These are phyloP conservation scores for Ctenoplectra terminalis DNA, from an alignment of 1,140 invertebrate species.

Conservation along the genomic window DNA sequence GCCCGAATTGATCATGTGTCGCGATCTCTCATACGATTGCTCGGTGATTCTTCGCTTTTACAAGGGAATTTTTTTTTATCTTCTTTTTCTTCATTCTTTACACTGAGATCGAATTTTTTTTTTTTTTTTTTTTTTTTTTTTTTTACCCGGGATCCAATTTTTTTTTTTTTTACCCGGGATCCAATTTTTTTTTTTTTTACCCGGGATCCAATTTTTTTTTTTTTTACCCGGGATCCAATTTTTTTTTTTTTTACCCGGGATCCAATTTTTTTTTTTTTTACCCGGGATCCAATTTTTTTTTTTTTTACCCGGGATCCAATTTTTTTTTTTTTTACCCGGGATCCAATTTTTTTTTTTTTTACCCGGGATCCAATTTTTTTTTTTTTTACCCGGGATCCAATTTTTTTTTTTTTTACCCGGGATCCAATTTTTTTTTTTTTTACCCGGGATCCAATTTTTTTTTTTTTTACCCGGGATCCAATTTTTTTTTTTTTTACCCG, in stretches of 20 bases:
- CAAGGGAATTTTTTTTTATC: neutral
- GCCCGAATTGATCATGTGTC: slow-evolving; percentile 42
- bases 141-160: too few species aligned
- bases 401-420: neutral
- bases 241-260: neutral
- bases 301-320: too few species aligned
- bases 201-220: neutral
- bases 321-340: neutral
- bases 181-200: neutral
- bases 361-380: neutral
- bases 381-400: too few species aligned
- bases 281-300: neutral
- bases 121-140: neutral
- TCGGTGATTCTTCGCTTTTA: slow-evolving; percentile 17
- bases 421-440: neutral
- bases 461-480: too few species aligned
- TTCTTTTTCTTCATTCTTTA: neutral
- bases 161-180: neutral
- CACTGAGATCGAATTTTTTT: neutral
- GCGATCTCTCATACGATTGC: slow-evolving; percentile 20
- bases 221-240: too few species aligned
- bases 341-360: neutral
- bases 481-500: neutral
- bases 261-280: neutral
- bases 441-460: neutral